Percentiles rank a stretch among this genome's conserved stretches.
These are phyloP conservation scores for Neoascia interrupta DNA, from an alignment of 2,888 invertebrate species.

Conservation along the genomic window DNA sequence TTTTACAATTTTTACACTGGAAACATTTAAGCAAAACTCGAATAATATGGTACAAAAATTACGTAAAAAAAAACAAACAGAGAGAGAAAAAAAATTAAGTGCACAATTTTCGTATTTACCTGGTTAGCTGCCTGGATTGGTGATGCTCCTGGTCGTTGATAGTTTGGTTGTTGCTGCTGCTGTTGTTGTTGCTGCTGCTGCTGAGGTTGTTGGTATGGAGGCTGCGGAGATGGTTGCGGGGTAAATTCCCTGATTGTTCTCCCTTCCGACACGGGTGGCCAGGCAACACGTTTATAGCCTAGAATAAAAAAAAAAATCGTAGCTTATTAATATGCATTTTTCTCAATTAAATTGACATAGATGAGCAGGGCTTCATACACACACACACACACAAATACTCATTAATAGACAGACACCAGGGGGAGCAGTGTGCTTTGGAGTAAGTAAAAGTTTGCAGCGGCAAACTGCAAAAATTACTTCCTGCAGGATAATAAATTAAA, in stretches of 20 bases:
- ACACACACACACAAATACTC: slow-evolving; percentile 1
- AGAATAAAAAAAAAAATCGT: slow-evolving; percentile 60
- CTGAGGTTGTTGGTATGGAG: slow-evolving; percentile 71
- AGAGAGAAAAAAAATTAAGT: background rate
- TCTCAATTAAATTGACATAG: slow-evolving; percentile 62
- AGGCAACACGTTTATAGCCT: slow-evolving; percentile 92
- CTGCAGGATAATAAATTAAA: too few species aligned
- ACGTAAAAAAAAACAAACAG: slow-evolving; percentile 11
- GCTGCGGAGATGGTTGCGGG: slow-evolving; percentile 76
- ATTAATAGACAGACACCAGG: too few species aligned
- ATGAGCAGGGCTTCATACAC: slow-evolving; percentile 11
- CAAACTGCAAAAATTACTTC: too few species aligned
- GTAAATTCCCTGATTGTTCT: slow-evolving; percentile 82
- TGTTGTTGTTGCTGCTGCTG: slow-evolving; percentile 57
- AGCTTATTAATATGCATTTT: slow-evolving; percentile 52
- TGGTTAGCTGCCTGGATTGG: slow-evolving; percentile 74
- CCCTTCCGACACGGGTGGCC: slow-evolving; percentile 89
- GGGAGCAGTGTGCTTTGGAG: too few species aligned
- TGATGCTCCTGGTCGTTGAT: slow-evolving; percentile 70
- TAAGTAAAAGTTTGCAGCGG: too few species aligned
- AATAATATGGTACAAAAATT: slow-evolving; percentile 40
- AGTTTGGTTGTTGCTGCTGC: slow-evolving; percentile 57
- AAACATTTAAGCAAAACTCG: slow-evolving; percentile 56
- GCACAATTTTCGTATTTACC: slow-evolving; percentile 72
- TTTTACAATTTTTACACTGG: slow-evolving; percentile 7